Percentiles rank a stretch among this genome's conserved stretches.
These are phyloP conservation scores for Gadus macrocephalus DNA, from an alignment of 2,113 vertebrate species.

Conservation along the genomic window DNA sequence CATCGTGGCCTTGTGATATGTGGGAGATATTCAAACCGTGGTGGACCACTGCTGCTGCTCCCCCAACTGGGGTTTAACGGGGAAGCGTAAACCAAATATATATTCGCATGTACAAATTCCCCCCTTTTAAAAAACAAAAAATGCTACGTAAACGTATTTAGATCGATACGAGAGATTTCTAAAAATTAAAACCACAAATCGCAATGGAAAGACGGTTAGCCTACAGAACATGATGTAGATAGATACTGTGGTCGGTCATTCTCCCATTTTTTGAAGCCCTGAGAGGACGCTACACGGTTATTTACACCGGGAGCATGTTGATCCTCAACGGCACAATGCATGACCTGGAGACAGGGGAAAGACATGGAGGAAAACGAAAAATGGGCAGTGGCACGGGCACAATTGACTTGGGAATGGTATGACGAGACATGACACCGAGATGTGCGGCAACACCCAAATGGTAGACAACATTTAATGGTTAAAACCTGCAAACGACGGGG, in stretches of 20 bases:
- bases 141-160: no score
- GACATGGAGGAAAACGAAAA: constrained; percentile 28
- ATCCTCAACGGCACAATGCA: constrained; percentile 26
- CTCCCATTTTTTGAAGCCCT: not conserved
- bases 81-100: no score
- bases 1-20: not conserved
- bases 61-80: constrained; percentile 45
- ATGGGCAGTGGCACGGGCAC: constrained; percentile 53
- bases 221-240: no score
- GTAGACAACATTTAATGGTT: constrained; percentile 57
- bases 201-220: no score
- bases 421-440: constrained; percentile 66
- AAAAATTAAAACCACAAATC: no score
- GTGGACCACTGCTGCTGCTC: constrained; percentile 51
- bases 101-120: no score
- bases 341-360: constrained; percentile 27
- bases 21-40: constrained; percentile 26
- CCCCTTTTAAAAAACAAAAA: no score
- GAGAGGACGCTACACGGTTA: constrained; percentile 11
- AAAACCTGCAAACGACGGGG: constrained; percentile 55
- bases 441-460: constrained; percentile 55
- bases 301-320: not conserved
- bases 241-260: no score
- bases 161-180: no score
- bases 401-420: constrained; percentile 53